These are phyloP conservation scores for Netelia inedita DNA, from an alignment of 2,888 invertebrate genomes.

Conservation along the genomic window DNA sequence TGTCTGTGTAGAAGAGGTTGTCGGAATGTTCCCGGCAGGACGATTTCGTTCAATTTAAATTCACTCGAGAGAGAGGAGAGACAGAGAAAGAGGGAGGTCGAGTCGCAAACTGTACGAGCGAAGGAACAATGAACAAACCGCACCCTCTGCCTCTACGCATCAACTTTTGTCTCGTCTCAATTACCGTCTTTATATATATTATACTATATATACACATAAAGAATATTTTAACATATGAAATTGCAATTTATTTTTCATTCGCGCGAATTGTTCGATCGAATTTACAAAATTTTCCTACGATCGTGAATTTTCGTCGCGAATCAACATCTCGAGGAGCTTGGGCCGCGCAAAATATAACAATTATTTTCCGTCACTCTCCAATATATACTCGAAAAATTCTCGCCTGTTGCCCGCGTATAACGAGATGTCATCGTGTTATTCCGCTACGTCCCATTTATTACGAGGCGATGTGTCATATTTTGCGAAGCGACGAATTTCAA, in stretches of 20 bases:
- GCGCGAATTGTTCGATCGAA: too few relatives aligned
- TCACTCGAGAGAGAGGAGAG: constrained; percentile 29
- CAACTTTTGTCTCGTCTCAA: constrained; percentile 36
- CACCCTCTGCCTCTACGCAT: constrained; percentile 18
- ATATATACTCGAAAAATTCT: not conserved
- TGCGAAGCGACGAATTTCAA: not conserved
- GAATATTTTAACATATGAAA: not conserved
- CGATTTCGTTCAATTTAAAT: constrained; percentile 68
- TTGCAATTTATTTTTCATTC: not conserved
- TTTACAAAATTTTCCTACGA: too few relatives aligned
- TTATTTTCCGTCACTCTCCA: not conserved
- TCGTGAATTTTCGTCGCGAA: not conserved
- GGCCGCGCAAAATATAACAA: not conserved
- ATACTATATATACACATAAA: not conserved
- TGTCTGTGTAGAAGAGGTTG: not conserved
- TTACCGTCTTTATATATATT: not conserved
- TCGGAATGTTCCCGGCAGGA: constrained; percentile 43
- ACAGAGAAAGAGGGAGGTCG: constrained; percentile 31
- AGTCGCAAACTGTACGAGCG: constrained; percentile 39
- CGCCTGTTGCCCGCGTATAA: not conserved
- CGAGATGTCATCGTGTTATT: not conserved
- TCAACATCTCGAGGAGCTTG: not conserved
- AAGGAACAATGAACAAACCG: constrained; percentile 36
- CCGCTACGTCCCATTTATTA: not conserved
- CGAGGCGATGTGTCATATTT: not conserved